Conservation (phyloP, 2,113 vertebrate genomes). For the cat (Felis catus) region F.catus_Fca126_mat1.0 CM031416.1:130028001-130028500, state of each 20-base stretch:
- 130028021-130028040: not conserved
- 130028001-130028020: not conserved
- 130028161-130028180: not conserved
- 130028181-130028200: not conserved
- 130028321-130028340: not conserved
- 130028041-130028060: not conserved
- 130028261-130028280: not conserved
- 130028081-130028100: not conserved
- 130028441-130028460: not conserved
- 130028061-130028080: not conserved
- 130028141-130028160: not conserved
- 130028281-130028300: not conserved
- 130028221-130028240: not conserved
- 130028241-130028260: not conserved
- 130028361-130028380: not conserved
- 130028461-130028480: not conserved
- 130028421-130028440: slow-evolving; percentile 15
- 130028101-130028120: not conserved
- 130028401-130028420: not conserved
- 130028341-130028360: not conserved
- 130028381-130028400: not conserved
- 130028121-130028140: not conserved
- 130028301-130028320: not conserved
- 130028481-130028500: not conserved
- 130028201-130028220: not conserved